Evolutionary conservation across 2,797 vertebrate species (phyloP), one percentile per base, ranked within the genome.

Genomic region (Craterocephalus amniculus): DNA sequence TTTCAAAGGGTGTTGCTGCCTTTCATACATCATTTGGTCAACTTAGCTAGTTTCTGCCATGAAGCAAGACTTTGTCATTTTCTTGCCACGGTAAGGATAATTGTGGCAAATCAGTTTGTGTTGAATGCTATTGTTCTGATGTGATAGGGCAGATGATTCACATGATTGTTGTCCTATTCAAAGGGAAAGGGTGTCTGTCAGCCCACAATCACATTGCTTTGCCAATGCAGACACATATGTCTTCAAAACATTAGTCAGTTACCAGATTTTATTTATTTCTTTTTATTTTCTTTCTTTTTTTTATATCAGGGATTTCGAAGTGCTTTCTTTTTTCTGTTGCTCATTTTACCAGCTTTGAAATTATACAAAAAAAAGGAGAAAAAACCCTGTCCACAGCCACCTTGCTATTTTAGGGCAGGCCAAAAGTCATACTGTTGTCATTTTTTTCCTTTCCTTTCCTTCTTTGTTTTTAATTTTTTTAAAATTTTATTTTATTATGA

Each of bases 1-100:
- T 93, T 94, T 95, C 93, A 94, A 92, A 94, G 94, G 96, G 95
- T 95, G 91, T 94, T 68, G 95, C 96, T 97, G 96, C 96, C 96
- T 98, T 97, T 97, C 95, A 93, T 94, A 94, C 91, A 93, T 94
- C 89, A 90, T 96, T 95, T 95, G 95, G 95, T 96, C 94, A 95
- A 93, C 92, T 92, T 95, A 95, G 95, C 95, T 96, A 95, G 95
- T 96, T 93, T 95, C 93, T 95, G 95, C 88, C 80, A 79, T 91
- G 87, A 92, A 91, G 90, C 90, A 91, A 92, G 88, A 93, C 87
- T 89, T 80, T 82, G 84, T 78, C 88, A 92, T 91, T 89, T 91
- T 93, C 87, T 90, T 72, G 91, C 91, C 90, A 94, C 85, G 80
- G 85, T 88, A 88, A 87, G 84, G 87, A 87, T 92, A 92, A 90